Conservation (phyloP, 2,888 invertebrate species). For the Drosophila mimica region DNA sequence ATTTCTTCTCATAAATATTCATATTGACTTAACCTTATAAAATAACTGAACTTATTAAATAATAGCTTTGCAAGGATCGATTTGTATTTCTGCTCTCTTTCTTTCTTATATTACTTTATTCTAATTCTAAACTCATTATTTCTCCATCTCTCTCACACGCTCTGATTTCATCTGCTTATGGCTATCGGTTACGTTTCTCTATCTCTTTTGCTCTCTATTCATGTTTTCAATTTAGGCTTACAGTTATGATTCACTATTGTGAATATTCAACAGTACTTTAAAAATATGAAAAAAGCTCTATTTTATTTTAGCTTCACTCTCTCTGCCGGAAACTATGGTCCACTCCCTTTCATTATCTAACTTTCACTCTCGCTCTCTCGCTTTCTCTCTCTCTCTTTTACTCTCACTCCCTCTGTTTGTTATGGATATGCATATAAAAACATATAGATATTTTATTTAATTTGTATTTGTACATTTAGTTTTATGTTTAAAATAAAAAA, state of each 20-base stretch:
- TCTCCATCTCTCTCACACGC: neutral
- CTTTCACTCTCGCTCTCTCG: neutral
- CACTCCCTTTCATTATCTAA: neutral
- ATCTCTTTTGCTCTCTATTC: neutral
- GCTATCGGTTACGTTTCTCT: neutral
- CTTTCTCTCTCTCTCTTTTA: too few relatives aligned
- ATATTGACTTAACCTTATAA: neutral
- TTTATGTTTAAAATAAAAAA: neutral
- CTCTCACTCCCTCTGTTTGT: neutral
- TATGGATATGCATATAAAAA: neutral
- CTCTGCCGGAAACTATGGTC: neutral
- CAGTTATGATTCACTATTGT: neutral
- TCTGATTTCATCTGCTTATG: neutral
- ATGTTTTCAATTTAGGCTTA: neutral
- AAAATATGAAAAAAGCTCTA: neutral
- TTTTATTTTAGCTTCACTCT: neutral
- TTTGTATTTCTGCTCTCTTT: neutral
- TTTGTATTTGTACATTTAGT: neutral
- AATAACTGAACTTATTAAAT: neutral
- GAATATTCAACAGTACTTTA: neutral
- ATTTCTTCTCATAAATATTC: neutral
- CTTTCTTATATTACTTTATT: neutral
- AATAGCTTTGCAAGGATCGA: neutral
- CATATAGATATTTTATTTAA: neutral
- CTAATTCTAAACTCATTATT: neutral